Conservation (phyloP, 1,140 invertebrate genomes). For the Marisa cornuarietis region DNA sequence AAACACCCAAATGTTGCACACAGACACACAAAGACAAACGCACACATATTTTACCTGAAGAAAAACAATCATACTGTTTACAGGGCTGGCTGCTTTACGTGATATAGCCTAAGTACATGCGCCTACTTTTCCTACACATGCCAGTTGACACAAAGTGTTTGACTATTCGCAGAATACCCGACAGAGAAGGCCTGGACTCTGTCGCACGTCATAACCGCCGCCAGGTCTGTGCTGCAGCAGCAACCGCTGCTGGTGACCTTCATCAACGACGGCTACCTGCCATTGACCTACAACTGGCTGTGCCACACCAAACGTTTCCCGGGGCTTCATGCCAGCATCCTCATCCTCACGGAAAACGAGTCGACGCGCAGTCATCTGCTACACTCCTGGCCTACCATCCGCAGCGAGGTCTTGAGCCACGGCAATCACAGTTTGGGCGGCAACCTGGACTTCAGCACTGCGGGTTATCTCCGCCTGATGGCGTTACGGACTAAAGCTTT, state of each 20-base stretch:
- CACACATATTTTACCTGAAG: too few relatives aligned
- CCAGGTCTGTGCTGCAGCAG: neutral
- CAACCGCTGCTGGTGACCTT: conserved; percentile 10
- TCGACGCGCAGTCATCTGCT: neutral
- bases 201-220: neutral
- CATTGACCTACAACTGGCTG: conserved; percentile 17
- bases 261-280: conserved; percentile 17
- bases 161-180: neutral
- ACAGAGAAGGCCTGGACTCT: neutral
- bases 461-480: conserved; percentile 12
- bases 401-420: neutral
- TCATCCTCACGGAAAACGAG: neutral
- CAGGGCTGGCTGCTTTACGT: too few relatives aligned
- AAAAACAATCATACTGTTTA: too few relatives aligned
- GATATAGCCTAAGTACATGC: neutral
- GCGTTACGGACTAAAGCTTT: neutral
- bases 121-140: neutral
- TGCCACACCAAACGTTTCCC: conserved; percentile 5
- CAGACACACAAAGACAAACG: too few relatives aligned
- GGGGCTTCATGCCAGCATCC: neutral
- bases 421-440: neutral
- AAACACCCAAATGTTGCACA: too few relatives aligned
- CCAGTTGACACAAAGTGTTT: neutral
- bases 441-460: neutral
- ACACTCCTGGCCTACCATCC: neutral